Percentiles rank a stretch among this genome's conserved stretches.
Conservation (phyloP, 2,888 invertebrate genomes). For the Exocentrus adspersus region DNA sequence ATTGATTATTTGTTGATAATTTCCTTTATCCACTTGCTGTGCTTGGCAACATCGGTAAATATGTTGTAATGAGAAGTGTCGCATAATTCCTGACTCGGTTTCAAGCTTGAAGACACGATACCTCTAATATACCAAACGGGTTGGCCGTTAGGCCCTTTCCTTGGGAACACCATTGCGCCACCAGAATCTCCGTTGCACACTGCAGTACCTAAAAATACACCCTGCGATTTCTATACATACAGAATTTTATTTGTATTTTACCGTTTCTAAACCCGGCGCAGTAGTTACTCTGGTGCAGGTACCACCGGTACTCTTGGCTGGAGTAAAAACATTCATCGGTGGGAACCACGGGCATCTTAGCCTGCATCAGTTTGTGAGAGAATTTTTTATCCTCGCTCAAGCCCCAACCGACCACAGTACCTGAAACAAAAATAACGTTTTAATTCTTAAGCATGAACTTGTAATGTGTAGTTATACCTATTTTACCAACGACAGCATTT, state of each 20-base stretch:
- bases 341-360: constrained; percentile 71
- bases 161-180: constrained; percentile 61
- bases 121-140: constrained; percentile 62
- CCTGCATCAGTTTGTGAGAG: constrained; percentile 67
- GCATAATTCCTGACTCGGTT: constrained; percentile 68
- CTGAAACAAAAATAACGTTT: constrained; percentile 44
- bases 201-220: constrained; percentile 60
- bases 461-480: too few species aligned
- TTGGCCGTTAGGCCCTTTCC: constrained; percentile 44
- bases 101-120: constrained; percentile 69
- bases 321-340: constrained; percentile 70
- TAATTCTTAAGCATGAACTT: too few species aligned
- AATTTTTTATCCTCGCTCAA: constrained; percentile 69
- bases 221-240: too few species aligned
- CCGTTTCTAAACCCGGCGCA: constrained; percentile 64
- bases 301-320: constrained; percentile 69
- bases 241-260: too few species aligned
- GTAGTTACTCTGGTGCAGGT: constrained; percentile 68
- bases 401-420: constrained; percentile 63
- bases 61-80: constrained; percentile 71
- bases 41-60: constrained; percentile 71
- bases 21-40: constrained; percentile 54
- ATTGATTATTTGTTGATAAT: constrained; percentile 24
- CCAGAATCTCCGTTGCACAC: constrained; percentile 67
- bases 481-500: constrained; percentile 48